Conservation (phyloP, 1,140 invertebrate genomes). For the Drosophila parabipectinata region DNA sequence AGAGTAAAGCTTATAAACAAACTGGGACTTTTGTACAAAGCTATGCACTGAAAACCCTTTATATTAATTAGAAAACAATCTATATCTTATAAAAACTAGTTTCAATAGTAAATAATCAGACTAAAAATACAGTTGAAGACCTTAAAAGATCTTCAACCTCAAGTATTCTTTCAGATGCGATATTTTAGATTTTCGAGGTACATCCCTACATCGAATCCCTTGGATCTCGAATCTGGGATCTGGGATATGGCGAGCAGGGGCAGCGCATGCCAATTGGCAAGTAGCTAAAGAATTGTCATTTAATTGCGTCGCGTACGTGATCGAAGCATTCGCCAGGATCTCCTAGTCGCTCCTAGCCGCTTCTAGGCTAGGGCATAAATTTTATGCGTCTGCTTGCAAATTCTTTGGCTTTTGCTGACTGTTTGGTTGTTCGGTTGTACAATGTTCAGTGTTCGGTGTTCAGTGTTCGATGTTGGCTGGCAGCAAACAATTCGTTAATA, state of each 20-base stretch:
- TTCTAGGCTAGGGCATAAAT: slow-evolving; percentile 64
- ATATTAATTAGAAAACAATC: not conserved
- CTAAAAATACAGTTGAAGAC: too few species aligned
- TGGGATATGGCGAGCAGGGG: slow-evolving; percentile 15
- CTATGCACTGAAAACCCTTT: too few species aligned
- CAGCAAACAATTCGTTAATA: slow-evolving; percentile 80
- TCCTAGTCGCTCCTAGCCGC: not conserved
- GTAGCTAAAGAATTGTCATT: slow-evolving; percentile 82
- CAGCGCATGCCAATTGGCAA: slow-evolving; percentile 77
- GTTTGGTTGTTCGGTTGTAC: not conserved
- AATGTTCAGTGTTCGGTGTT: slow-evolving; percentile 20
- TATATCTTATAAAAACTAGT: too few species aligned
- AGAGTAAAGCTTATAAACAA: too few species aligned
- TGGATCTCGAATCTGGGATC: slow-evolving; percentile 10
- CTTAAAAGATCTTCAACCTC: not conserved
- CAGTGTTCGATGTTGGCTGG: slow-evolving; percentile 47
- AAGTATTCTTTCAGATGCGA: not conserved
- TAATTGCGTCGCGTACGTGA: slow-evolving; percentile 82
- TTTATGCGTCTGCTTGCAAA: slow-evolving; percentile 75
- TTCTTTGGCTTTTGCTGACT: slow-evolving; percentile 22
- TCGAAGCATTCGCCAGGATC: slow-evolving; percentile 73
- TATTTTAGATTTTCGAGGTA: slow-evolving; percentile 4
- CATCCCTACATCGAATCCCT: slow-evolving; percentile 1
- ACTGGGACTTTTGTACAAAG: too few species aligned
- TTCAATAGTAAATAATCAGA: too few species aligned